Percentiles rank a stretch among this genome's conserved stretches.
Conservation (phyloP, 2,113 vertebrate genomes). For the Grammomys dolichurus region DNA sequence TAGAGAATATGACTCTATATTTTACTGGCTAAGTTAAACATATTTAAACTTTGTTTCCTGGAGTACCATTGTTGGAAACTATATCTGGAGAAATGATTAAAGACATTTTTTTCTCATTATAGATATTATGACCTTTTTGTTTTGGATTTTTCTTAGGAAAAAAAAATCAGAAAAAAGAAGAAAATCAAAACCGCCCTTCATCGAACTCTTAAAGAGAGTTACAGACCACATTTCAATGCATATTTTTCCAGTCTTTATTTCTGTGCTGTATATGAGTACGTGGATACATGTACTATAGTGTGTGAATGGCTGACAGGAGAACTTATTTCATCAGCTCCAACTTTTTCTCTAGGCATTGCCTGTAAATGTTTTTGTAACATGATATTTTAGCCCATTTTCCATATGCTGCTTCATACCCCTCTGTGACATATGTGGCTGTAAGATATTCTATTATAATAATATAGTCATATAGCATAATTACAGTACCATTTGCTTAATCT, state of each 20-base stretch:
- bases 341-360: conserved; percentile 20
- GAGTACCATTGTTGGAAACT: conserved; percentile 33
- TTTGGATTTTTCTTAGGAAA: conserved; percentile 28
- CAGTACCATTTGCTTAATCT: neutral
- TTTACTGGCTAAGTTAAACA: conserved; percentile 61
- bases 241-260: neutral
- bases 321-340: neutral
- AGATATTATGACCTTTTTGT: conserved; percentile 42
- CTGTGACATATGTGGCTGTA: neutral
- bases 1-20: conserved; percentile 13
- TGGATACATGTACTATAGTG: too few relatives aligned
- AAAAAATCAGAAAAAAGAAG: conserved; percentile 1
- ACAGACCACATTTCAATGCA: neutral
- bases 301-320: neutral
- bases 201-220: conserved; percentile 9
- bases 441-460: neutral
- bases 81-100: neutral
- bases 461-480: neutral
- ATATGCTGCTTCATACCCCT: neutral
- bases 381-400: neutral
- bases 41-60: conserved; percentile 45
- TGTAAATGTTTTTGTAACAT: conserved; percentile 7
- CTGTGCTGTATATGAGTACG: neutral
- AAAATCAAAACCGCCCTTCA: conserved; percentile 14
- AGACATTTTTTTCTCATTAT: conserved; percentile 57